Evolutionary conservation across 2,797 vertebrate species (phyloP).

Genomic region (Phataginus tricuspis): DNA sequence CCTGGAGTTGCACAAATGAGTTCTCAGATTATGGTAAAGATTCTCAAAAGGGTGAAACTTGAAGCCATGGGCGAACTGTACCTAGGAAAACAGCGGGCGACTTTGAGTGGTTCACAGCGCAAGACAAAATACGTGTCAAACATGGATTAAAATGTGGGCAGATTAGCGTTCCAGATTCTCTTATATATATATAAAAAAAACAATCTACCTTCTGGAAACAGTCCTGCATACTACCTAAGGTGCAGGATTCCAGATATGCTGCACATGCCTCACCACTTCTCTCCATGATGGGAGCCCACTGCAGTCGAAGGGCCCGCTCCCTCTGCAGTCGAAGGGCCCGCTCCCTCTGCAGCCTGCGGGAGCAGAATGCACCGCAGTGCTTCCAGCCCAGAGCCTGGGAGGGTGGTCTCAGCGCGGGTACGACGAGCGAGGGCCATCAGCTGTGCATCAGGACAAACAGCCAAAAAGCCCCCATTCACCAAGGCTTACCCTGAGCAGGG

Average conservation of each 20-base stretch:
- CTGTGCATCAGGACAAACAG: slow-evolving; percentile 68
- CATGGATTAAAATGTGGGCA: slow-evolving; percentile 47
- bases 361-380: background rate
- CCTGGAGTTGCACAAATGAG: slow-evolving; percentile 59
- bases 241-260: background rate
- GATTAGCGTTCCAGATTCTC: slow-evolving; percentile 38
- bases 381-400: slow-evolving; percentile 55
- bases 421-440: slow-evolving; percentile 65
- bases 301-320: background rate
- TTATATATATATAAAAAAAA: no score
- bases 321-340: background rate
- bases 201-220: background rate
- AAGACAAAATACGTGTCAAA: slow-evolving; percentile 63
- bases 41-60: slow-evolving; percentile 70
- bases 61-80: slow-evolving; percentile 38
- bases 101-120: slow-evolving; percentile 52
- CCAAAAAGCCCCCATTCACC: slow-evolving; percentile 44
- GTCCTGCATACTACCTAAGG: background rate
- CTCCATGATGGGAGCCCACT: accelerated
- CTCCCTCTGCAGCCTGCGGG: background rate
- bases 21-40: slow-evolving; percentile 69
- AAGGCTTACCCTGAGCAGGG: slow-evolving; percentile 56
- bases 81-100: slow-evolving; percentile 47
- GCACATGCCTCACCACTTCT: accelerated
- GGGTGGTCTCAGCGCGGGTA: slow-evolving; percentile 70